These are phyloP conservation scores for Drosophila nigrodunni DNA, from an alignment of 1,140 invertebrate species.

Conservation along the genomic window DNA sequence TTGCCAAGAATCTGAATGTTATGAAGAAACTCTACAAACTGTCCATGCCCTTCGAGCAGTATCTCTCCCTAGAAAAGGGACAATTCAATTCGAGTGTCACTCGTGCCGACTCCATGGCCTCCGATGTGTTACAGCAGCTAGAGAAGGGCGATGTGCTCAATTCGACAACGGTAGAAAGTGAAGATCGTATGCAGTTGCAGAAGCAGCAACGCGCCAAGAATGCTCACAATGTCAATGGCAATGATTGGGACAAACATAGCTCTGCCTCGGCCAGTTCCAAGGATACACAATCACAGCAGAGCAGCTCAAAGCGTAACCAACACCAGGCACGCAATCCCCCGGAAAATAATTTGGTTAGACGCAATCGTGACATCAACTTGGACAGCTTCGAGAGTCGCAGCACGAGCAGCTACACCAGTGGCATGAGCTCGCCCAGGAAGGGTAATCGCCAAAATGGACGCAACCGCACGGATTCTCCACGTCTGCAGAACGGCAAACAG, in stretches of 20 bases:
- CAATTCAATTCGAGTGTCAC: slow-evolving; percentile 68
- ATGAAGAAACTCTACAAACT: slow-evolving; percentile 82
- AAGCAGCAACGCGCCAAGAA: slow-evolving; percentile 23
- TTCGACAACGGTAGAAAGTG: slow-evolving; percentile 71
- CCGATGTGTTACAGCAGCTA: slow-evolving; percentile 39
- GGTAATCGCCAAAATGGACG: slow-evolving; percentile 64
- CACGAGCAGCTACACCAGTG: slow-evolving; percentile 61
- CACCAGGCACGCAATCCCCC: slow-evolving; percentile 25
- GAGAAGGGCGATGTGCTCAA: slow-evolving; percentile 65
- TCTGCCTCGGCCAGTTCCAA: slow-evolving; percentile 67
- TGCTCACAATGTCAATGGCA: slow-evolving; percentile 15
- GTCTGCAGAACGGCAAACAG: slow-evolving; percentile 62
- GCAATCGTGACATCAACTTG: slow-evolving; percentile 20
- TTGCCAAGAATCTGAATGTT: slow-evolving; percentile 77
- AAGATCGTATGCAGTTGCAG: slow-evolving; percentile 58
- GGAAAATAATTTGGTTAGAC: slow-evolving; percentile 22
- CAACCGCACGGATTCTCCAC: slow-evolving; percentile 52
- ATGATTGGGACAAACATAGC: slow-evolving; percentile 77
- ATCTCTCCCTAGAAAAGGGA: slow-evolving; percentile 77
- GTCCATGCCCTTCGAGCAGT: slow-evolving; percentile 81
- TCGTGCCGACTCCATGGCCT: slow-evolving; percentile 49
- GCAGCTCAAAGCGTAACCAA: slow-evolving; percentile 12
- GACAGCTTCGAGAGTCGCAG: slow-evolving; percentile 68
- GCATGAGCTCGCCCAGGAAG: slow-evolving; percentile 69
- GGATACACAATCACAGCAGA: slow-evolving; percentile 61